phyloP scores from a whole-genome alignment of 2,113 vertebrate species.

The Hippopotamus amphibius region DNA sequence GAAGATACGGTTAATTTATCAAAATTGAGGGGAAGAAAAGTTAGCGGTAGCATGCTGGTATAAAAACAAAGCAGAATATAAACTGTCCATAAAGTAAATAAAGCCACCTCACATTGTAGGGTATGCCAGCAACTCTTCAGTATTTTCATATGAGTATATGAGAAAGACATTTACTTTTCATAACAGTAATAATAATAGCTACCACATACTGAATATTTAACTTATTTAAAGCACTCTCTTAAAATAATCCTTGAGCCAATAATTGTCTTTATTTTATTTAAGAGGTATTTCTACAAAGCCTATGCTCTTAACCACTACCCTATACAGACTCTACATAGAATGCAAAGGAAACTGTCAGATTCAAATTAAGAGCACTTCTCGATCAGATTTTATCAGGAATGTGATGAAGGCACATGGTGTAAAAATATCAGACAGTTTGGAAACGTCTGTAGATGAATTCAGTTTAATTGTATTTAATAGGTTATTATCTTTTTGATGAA shows the following conservation, averaged over 20 bases:
- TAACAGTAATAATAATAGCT: not conserved
- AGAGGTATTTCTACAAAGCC: not conserved
- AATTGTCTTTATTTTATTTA: not conserved
- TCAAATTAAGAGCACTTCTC: not conserved
- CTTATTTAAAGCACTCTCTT: not conserved
- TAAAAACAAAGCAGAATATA: not conserved
- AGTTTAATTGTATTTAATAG: conserved; percentile 71
- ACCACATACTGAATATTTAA: not conserved
- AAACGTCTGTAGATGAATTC: conserved; percentile 58
- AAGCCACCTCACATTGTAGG: not conserved
- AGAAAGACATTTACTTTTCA: conserved; percentile 24
- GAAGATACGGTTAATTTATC: not conserved
- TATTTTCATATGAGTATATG: not conserved
- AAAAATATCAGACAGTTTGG: conserved; percentile 63
- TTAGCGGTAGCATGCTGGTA: not conserved
- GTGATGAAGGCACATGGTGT: not conserved
- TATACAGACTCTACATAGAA: not conserved
- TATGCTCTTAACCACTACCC: not conserved
- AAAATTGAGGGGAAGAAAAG: not conserved
- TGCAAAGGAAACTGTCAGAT: conserved; percentile 1
- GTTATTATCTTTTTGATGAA: conserved; percentile 73
- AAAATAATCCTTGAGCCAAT: not conserved
- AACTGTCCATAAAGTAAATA: not conserved
- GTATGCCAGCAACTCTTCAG: not conserved
- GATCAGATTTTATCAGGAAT: conserved; percentile 35